phyloP scores from a whole-genome alignment of 2,797 vertebrate species.

The Sorex maritimensis region DNA sequence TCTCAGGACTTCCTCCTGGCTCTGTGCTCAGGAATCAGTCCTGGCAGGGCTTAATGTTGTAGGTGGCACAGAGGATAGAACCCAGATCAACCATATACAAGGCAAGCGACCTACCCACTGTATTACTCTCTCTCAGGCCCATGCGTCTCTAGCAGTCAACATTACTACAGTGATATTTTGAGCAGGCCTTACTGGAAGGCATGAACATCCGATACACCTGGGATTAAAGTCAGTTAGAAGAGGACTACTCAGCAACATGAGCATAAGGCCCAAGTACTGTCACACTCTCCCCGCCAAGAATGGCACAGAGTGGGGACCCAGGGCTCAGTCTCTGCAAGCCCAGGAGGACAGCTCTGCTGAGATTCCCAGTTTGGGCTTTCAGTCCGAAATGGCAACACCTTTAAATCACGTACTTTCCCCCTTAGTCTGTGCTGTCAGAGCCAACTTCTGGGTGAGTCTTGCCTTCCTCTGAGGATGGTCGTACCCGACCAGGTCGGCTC shows the following conservation, averaged over 20 bases:
- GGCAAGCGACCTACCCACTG: too few species aligned
- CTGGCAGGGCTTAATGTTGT: too few species aligned
- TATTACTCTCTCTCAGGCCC: too few species aligned
- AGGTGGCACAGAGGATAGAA: too few species aligned
- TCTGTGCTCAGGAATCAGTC: too few species aligned
- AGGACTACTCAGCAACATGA: background rate
- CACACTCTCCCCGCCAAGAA: background rate
- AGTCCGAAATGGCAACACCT: background rate
- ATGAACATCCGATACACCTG: background rate
- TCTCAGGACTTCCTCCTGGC: too few species aligned
- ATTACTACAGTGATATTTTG: background rate
- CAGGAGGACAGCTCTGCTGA: background rate
- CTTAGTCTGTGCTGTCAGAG: background rate
- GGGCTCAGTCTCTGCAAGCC: background rate
- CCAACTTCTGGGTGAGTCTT: background rate
- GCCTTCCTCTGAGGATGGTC: background rate
- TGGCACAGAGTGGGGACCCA: background rate
- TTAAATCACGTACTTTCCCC: background rate
- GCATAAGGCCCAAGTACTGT: background rate
- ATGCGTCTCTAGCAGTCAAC: background rate
- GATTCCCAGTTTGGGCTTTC: background rate
- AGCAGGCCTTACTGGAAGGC: background rate
- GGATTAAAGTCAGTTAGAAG: background rate
- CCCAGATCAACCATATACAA: too few species aligned
- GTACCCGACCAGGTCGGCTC: background rate